Base-by-base conservation (phyloP, 2,113 vertebrate species). In the Ranitomeya imitator region DNA sequence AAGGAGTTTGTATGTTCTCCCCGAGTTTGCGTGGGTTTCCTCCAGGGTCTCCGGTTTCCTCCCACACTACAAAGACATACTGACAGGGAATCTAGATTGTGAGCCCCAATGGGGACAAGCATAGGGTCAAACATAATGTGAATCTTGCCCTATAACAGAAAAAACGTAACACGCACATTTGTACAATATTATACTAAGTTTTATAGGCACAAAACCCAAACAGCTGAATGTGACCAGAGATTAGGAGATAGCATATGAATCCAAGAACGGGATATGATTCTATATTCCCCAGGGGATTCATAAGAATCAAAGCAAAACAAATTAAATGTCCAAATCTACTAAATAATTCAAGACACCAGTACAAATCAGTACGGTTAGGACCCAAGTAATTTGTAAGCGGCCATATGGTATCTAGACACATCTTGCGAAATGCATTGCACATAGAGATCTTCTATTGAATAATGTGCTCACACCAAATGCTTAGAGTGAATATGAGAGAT, bases 311-410 rank as follows among this genome's bases (percentile, higher is more conserved):
- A 63, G 80, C 54, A 31, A 82, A 82, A 63, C 21, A 82, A 82
- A 82, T 45, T 45, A 31, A 82, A 63, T 21, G 80, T 18, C 60
- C 54, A 60, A 81, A 81, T 16, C 23, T 15, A 11, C 26, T 63
- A 82, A 63, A 82, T 82, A 82, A 82, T 82, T 82, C 26, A 82
- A 26, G 31, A 82, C 59, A 23, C 59, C 23, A 82, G 59, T 31
- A 82, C 14, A 2, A 63, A 60, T 61, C 59, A 82, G 26, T 21
- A 26, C 26, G 11, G 55, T 16, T 55, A 60, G 16, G 15, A 59
- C 21, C 55, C 23, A 59, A 54, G n/a, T 59, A 23, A 26, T 61
- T 31, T 81, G 37, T 51, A 81, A 61, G 26, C 51, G 31, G 80
- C 18, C 80, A 63, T 82, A 82, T 21, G 80, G 80, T 45, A 61